phyloP scores from a whole-genome alignment of 2,113 vertebrate genomes.

The Pelodiscus sinensis region DNA sequence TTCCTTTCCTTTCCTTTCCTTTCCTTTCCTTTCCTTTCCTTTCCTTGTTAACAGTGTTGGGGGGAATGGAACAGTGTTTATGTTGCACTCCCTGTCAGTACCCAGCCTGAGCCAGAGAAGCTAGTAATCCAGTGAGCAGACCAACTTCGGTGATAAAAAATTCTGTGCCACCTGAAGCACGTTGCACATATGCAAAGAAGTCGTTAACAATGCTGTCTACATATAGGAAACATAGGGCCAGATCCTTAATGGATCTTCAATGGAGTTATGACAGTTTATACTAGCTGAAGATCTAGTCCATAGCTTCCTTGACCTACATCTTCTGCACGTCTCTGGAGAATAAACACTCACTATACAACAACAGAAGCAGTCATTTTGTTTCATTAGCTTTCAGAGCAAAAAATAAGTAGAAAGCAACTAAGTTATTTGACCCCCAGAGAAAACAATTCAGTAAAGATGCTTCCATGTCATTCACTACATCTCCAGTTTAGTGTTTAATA shows the following conservation, averaged over 20 bases:
- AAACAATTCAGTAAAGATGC: neutral
- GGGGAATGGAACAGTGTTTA: too few species aligned
- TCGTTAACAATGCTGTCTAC: neutral
- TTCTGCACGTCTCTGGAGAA: neutral
- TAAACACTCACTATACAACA: neutral
- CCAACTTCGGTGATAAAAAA: too few species aligned
- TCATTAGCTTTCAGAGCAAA: neutral
- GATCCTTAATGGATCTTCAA: too few species aligned
- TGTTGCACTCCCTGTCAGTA: too few species aligned
- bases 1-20: neutral
- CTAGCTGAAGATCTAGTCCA: neutral
- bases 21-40: neutral
- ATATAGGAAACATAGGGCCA: neutral
- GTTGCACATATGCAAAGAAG: too few species aligned
- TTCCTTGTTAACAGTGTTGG: neutral
- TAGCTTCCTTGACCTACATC: neutral
- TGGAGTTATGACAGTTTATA: too few species aligned
- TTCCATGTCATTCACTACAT: neutral
- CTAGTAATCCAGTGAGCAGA: too few species aligned
- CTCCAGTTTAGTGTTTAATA: neutral
- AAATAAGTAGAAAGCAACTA: neutral
- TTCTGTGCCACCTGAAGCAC: too few species aligned
- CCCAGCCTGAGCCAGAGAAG: too few species aligned
- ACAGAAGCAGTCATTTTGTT: neutral
- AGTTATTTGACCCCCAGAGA: neutral